These are phyloP conservation scores for Chroicocephalus ridibundus DNA, from an alignment of 2,113 vertebrate species.

Conservation along the genomic window DNA sequence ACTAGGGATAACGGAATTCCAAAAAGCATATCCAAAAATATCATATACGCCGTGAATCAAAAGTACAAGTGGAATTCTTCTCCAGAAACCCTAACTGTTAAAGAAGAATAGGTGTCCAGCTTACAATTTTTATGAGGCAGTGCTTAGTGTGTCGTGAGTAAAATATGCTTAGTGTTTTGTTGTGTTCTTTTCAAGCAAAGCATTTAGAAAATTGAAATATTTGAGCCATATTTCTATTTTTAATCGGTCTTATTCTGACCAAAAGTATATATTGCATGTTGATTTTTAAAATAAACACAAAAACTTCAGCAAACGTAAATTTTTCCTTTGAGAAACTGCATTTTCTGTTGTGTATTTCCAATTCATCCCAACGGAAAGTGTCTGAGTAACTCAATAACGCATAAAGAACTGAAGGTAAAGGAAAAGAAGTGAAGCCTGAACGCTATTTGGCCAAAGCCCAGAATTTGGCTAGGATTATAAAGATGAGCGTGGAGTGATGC, in stretches of 20 bases:
- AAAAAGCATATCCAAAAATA: background rate
- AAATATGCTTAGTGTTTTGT: background rate
- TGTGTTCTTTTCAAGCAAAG: background rate
- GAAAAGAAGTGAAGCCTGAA: background rate
- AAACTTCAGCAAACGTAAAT: background rate
- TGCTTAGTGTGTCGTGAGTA: background rate
- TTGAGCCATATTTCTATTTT: background rate
- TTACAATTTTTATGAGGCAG: background rate
- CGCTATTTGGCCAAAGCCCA: slow-evolving; percentile 20
- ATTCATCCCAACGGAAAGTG: background rate
- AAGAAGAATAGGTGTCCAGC: background rate
- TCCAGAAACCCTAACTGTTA: background rate
- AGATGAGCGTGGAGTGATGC: background rate
- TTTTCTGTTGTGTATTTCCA: background rate
- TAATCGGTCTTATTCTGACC: background rate
- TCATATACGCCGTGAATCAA: background rate
- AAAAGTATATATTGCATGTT: background rate
- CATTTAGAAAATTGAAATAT: background rate
- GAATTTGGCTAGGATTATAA: background rate
- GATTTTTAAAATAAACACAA: background rate
- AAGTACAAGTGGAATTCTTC: background rate
- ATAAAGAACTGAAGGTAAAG: background rate
- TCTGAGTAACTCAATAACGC: background rate
- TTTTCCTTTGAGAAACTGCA: background rate
- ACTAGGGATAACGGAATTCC: background rate